Conservation (phyloP, 1,140 invertebrate species). For the Panagrolaimus sp. region DNA sequence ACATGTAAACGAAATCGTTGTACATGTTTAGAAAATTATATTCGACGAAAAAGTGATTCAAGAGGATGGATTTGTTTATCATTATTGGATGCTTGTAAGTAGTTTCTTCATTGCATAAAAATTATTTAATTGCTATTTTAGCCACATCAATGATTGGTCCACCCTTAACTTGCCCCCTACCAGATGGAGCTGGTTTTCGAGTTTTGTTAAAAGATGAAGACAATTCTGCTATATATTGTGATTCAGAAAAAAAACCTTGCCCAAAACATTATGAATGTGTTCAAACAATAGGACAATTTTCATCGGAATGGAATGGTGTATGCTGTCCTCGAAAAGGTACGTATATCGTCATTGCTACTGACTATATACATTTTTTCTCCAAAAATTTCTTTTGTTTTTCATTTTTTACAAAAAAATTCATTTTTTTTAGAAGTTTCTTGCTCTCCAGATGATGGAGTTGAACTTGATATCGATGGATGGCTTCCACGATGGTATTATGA, state of each 20-base stretch:
- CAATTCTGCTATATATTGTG: conserved; percentile 6
- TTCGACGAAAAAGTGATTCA: conserved; percentile 28
- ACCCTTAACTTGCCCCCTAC: conserved; percentile 1
- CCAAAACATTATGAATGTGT: conserved; percentile 9
- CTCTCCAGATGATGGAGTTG: conserved; percentile 10
- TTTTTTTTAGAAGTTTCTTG: not conserved
- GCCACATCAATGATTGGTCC: conserved; percentile 14
- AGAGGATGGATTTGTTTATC: conserved; percentile 15
- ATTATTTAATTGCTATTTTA: not conserved
- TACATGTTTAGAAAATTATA: conserved; percentile 28
- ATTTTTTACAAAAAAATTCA: no score
- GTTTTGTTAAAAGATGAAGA: conserved; percentile 8
- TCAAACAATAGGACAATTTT: conserved; percentile 6
- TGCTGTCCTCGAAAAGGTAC: not conserved
- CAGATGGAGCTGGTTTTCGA: conserved; percentile 2
- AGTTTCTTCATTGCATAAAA: not conserved
- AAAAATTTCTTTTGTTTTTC: not conserved
- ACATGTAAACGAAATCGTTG: conserved; percentile 17
- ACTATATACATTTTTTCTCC: no score
- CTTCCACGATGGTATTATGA: not conserved
- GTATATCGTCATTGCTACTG: not conserved
- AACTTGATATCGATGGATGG: conserved; percentile 13
- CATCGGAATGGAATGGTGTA: conserved; percentile 8
- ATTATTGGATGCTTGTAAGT: conserved; percentile 4
- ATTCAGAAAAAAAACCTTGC: conserved; percentile 12